Evolutionary conservation across 2,888 invertebrate species (phyloP).

Genomic region (Tetropium fuscum): DNA sequence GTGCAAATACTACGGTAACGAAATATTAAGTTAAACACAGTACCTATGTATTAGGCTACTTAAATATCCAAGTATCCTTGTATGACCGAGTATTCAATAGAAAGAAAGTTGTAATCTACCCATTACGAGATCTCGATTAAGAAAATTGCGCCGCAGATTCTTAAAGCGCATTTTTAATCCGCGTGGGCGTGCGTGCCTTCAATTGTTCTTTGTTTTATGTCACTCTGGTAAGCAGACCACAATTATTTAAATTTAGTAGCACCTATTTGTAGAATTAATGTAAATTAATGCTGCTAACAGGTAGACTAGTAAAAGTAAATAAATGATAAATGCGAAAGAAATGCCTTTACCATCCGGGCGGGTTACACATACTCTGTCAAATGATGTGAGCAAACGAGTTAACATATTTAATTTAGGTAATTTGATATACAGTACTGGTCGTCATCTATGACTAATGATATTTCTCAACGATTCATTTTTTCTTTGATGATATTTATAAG

Average conservation of each 20-base stretch:
- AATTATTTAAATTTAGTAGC: conserved; percentile 7
- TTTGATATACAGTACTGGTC: neutral
- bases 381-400: conserved; percentile 6
- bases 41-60: no score
- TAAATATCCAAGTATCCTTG: no score
- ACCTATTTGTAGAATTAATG: conserved; percentile 11
- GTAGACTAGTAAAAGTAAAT: conserved; percentile 11
- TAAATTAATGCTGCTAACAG: conserved; percentile 4
- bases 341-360: neutral
- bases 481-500: conserved; percentile 1
- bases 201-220: neutral
- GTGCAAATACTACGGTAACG: no score
- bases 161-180: neutral
- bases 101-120: no score
- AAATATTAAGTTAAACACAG: no score
- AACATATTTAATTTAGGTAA: conserved; percentile 15
- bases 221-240: neutral
- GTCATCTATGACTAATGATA: conserved; percentile 3
- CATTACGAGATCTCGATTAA: no score
- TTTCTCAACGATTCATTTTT: conserved; percentile 7
- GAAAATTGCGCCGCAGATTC: no score
- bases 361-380: conserved; percentile 5
- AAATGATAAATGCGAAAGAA: conserved; percentile 7
- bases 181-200: neutral
- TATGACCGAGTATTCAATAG: no score